Conservation (phyloP, 1,140 invertebrate species). For the Dreissena rostriformis region DNA sequence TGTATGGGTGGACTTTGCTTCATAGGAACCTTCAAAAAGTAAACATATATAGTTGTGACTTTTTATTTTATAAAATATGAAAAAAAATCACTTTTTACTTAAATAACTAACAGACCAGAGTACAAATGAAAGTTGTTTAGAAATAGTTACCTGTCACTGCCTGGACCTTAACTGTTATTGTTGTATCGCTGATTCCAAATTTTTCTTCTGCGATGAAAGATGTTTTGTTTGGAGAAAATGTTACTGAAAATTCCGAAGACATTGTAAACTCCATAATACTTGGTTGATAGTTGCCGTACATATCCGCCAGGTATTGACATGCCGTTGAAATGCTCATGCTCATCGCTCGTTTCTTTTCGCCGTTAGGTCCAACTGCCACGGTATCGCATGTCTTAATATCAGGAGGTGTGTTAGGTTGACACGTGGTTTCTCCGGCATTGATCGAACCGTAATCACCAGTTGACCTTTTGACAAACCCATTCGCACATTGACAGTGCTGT, state of each 20-base stretch:
- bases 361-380: not conserved
- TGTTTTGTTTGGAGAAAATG: not conserved
- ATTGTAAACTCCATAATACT: not conserved
- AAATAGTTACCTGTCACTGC: not conserved
- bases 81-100: not conserved
- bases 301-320: not conserved
- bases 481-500: not conserved
- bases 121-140: not conserved
- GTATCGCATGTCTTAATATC: not conserved
- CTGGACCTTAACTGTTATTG: not conserved
- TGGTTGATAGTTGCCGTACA: slow-evolving; percentile 18
- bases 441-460: not conserved
- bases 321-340: not conserved
- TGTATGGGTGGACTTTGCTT: not conserved
- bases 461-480: not conserved
- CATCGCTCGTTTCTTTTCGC: not conserved
- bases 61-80: not conserved
- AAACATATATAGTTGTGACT: not conserved
- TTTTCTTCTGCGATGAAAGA: not conserved
- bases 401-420: not conserved
- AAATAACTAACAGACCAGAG: not conserved
- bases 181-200: slow-evolving; percentile 26
- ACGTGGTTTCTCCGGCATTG: not conserved
- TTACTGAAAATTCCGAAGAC: not conserved
- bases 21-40: not conserved